Conservation (phyloP, 2,797 vertebrate species). For the Lepus oiostolus region DNA sequence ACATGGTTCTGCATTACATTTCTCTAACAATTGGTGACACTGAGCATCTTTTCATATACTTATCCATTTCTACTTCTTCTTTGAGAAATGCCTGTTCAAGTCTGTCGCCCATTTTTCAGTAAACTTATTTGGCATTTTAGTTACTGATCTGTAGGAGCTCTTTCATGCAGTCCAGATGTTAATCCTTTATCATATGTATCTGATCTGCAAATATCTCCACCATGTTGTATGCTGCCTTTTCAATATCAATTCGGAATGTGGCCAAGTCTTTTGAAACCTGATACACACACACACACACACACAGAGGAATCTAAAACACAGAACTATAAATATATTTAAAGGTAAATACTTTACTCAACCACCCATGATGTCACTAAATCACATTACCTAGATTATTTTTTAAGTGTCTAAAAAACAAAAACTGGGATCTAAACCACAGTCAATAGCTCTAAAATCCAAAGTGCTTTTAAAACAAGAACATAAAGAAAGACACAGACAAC, state of each 20-base stretch:
- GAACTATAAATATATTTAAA: slow-evolving; percentile 33
- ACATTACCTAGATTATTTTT: not conserved
- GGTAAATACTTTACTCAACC: slow-evolving; percentile 29
- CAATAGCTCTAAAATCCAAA: slow-evolving; percentile 45
- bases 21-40: not conserved
- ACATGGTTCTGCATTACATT: not conserved
- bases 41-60: not conserved
- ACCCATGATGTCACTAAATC: not conserved
- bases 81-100: not conserved
- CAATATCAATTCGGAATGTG: slow-evolving; percentile 35
- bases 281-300: not conserved
- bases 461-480: not conserved
- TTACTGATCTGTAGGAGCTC: not conserved
- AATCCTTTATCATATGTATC: not conserved
- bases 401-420: not conserved
- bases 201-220: slow-evolving; percentile 7
- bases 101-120: not conserved
- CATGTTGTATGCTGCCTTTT: not conserved
- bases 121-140: not conserved
- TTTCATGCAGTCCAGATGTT: not conserved
- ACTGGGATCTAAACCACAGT: not conserved
- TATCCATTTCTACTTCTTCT: not conserved
- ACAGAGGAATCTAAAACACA: slow-evolving; percentile 24
- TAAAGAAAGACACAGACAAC: not conserved
- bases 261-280: slow-evolving; percentile 20